Evolutionary conservation across 2,113 vertebrate genomes (phyloP).

Genomic region (human (Homo sapiens)): GRCh38 chr5:22065001-22065500

Average conservation of each 20-base stretch:
- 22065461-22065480: neutral
- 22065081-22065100: neutral
- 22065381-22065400: neutral
- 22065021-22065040: neutral
- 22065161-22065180: neutral
- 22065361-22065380: neutral
- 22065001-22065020: neutral
- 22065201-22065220: neutral
- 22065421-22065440: neutral
- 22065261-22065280: neutral
- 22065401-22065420: neutral
- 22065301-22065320: neutral
- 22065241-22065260: neutral
- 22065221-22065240: neutral
- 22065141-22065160: neutral
- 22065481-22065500: neutral
- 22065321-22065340: neutral
- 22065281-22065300: neutral
- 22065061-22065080: neutral
- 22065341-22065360: neutral
- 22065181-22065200: neutral
- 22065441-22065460: neutral
- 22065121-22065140: no score
- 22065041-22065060: neutral
- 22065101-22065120: neutral